Conservation (phyloP, 2,888 invertebrate genomes). For the Galerucella nymphaeae region DNA sequence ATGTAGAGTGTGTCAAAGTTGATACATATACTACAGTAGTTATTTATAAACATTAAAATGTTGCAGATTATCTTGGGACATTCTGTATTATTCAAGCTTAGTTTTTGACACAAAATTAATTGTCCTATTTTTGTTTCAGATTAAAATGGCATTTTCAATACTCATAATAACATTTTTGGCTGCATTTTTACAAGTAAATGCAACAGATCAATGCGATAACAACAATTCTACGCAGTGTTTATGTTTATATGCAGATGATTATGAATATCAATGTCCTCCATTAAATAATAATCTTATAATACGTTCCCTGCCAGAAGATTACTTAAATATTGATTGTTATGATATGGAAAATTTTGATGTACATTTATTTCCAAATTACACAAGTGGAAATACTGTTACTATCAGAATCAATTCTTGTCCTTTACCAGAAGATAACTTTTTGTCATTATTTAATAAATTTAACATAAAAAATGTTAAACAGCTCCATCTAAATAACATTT, state of each 20-base stretch:
- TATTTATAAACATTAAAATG: no score
- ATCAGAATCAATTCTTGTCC: conserved; percentile 70
- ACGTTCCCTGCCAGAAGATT: conserved; percentile 34
- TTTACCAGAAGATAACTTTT: conserved; percentile 66
- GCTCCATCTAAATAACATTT: conserved; percentile 25
- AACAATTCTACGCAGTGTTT: background rate
- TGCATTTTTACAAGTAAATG: background rate
- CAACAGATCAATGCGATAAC: background rate
- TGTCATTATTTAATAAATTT: conserved; percentile 65
- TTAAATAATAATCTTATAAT: conserved; percentile 31
- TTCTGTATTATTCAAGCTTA: no score
- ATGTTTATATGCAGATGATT: conserved; percentile 32
- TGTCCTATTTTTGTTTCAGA: conserved; percentile 5
- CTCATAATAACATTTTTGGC: background rate
- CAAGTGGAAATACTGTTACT: conserved; percentile 65
- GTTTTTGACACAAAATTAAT: background rate
- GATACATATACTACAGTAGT: no score
- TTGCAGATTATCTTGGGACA: no score
- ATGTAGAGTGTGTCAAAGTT: no score
- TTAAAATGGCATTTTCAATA: conserved; percentile 22
- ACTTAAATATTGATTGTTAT: conserved; percentile 46
- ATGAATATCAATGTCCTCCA: conserved; percentile 50
- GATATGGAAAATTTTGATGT: conserved; percentile 57
- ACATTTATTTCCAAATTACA: conserved; percentile 65
- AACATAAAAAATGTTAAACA: conserved; percentile 54